Percentiles rank a stretch among this genome's conserved stretches.
phyloP scores from a whole-genome alignment of 2,888 invertebrate genomes.

The Drosophila phalerata region DNA sequence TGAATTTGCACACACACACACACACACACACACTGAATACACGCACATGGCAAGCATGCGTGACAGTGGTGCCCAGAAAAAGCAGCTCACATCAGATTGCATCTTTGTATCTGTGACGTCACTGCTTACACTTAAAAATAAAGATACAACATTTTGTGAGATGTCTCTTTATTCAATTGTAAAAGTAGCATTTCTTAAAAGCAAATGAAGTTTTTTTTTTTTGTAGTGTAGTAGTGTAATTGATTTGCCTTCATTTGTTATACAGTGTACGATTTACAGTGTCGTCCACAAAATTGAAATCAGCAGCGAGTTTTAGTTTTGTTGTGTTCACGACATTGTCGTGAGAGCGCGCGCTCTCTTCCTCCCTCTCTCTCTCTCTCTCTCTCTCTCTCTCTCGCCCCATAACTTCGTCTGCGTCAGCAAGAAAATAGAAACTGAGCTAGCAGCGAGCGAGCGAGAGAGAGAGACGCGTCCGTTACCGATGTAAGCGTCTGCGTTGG shows the following conservation, averaged over 20 bases:
- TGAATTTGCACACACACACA: slow-evolving; percentile 14
- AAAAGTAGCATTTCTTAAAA: slow-evolving; percentile 11
- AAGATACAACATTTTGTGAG: not conserved
- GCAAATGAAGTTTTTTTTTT: slow-evolving; percentile 14
- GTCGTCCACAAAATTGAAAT: slow-evolving; percentile 12
- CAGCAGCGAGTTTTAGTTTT: slow-evolving; percentile 24
- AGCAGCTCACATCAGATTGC: slow-evolving; percentile 1
- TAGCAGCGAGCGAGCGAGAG: slow-evolving; percentile 6
- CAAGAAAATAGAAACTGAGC: slow-evolving; percentile 69
- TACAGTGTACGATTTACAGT: slow-evolving; percentile 32
- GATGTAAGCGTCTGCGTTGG: slow-evolving; percentile 39
- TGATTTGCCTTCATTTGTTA: slow-evolving; percentile 45
- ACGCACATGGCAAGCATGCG: slow-evolving; percentile 13
- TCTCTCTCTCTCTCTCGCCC: slow-evolving; percentile 8
- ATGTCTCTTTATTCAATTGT: slow-evolving; percentile 26
- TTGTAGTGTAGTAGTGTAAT: slow-evolving; percentile 25
- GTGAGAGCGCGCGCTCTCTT: no score
- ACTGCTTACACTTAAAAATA: slow-evolving; percentile 15
- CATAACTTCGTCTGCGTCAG: slow-evolving; percentile 65
- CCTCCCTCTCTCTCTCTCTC: slow-evolving; percentile 13
- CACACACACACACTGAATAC: not conserved
- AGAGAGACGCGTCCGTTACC: slow-evolving; percentile 8
- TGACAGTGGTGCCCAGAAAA: slow-evolving; percentile 6
- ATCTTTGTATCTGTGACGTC: slow-evolving; percentile 37
- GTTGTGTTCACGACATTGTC: not conserved